phyloP scores from a whole-genome alignment of 2,888 invertebrate species.

The Dryomyza anilis region DNA sequence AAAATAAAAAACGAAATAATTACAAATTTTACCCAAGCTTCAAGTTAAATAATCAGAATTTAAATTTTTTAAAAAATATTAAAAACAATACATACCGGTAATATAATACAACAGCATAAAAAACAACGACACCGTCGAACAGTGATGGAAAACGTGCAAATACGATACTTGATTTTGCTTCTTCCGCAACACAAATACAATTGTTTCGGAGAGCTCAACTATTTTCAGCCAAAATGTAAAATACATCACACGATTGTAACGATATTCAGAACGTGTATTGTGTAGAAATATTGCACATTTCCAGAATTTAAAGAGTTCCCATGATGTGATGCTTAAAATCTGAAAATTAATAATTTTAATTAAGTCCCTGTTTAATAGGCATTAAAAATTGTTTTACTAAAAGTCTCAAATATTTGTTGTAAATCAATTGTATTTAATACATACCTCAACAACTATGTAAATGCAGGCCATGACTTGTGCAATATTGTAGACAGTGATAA shows the following conservation, averaged over 20 bases:
- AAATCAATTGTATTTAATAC: neutral
- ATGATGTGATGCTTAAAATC: conserved; percentile 43
- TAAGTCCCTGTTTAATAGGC: no score
- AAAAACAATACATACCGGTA: conserved; percentile 69
- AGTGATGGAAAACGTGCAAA: conserved; percentile 77
- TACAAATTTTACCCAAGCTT: no score
- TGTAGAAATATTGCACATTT: conserved; percentile 38
- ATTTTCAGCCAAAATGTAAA: conserved; percentile 70
- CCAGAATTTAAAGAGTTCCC: conserved; percentile 41
- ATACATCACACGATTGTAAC: conserved; percentile 63
- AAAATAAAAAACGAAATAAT: neutral
- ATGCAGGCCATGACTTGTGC: conserved; percentile 68
- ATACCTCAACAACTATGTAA: conserved; percentile 47
- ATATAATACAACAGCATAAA: conserved; percentile 70
- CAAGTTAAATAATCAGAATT: neutral
- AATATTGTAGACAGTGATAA: conserved; percentile 80
- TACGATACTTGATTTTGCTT: conserved; percentile 74
- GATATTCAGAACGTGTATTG: conserved; percentile 31
- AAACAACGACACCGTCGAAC: conserved; percentile 66
- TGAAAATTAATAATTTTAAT: conserved; percentile 27
- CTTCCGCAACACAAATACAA: conserved; percentile 74
- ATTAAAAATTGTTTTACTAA: no score
- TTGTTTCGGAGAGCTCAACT: conserved; percentile 71
- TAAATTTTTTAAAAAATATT: neutral
- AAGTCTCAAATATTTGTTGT: neutral